phyloP scores from a whole-genome alignment of 2,888 invertebrate species.

The Rhopalosiphum nymphaeae region DNA sequence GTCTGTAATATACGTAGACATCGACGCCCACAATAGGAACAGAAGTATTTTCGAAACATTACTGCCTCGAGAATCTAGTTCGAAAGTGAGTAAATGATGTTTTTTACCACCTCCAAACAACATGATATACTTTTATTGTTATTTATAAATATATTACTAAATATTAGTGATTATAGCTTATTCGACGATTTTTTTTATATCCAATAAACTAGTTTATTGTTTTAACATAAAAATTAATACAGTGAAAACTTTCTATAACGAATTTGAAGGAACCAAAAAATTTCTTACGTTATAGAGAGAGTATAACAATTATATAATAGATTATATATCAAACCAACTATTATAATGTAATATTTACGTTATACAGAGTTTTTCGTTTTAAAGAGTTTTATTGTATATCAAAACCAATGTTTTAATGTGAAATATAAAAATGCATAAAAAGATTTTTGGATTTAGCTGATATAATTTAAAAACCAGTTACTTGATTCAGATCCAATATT shows the following conservation, averaged over 20 bases:
- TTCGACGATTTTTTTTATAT: background rate
- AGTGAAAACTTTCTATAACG: no score
- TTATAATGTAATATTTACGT: no score
- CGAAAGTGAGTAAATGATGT: slow-evolving; percentile 83
- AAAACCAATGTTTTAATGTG: background rate
- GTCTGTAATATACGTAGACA: slow-evolving; percentile 99
- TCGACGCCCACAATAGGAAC: slow-evolving; percentile 99
- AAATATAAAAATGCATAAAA: background rate
- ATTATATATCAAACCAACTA: no score
- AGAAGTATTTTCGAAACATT: slow-evolving; percentile 98
- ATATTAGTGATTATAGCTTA: background rate
- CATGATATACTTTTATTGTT: background rate
- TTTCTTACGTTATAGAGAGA: no score
- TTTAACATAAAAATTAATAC: background rate
- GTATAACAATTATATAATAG: no score
- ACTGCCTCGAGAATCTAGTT: slow-evolving; percentile 96
- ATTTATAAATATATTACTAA: background rate
- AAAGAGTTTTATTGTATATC: background rate
- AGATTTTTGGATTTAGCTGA: background rate
- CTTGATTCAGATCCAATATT: background rate
- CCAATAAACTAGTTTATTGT: background rate
- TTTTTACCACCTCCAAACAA: background rate
- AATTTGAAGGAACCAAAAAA: no score
- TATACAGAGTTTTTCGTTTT: no score
- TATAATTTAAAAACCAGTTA: background rate